Evolutionary conservation across 2,888 invertebrate genomes (phyloP).

Genomic region (Scrobipalpa costella): DNA sequence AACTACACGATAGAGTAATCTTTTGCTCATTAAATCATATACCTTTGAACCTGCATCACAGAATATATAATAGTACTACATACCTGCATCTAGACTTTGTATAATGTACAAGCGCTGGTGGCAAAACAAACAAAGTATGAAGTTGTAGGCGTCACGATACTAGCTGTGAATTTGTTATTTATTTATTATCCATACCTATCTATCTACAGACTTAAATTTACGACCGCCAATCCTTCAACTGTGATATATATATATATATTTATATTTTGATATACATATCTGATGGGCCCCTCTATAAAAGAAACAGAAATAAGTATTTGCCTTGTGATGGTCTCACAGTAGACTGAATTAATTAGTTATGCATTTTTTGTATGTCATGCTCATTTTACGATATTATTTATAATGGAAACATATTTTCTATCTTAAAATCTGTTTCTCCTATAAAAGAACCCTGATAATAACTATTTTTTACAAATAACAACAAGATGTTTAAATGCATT

Average conservation of each 20-base stretch:
- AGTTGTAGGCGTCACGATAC: not conserved
- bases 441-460: not conserved
- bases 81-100: too few species aligned
- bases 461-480: not conserved
- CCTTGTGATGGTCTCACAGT: too few species aligned
- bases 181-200: constrained; percentile 37
- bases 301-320: not conserved
- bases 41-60: too few species aligned
- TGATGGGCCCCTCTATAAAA: not conserved
- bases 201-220: constrained; percentile 47
- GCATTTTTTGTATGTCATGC: too few species aligned
- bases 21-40: too few species aligned
- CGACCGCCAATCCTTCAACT: constrained; percentile 26
- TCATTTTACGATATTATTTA: too few species aligned
- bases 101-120: not conserved
- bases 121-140: not conserved
- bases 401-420: too few species aligned
- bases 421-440: too few species aligned
- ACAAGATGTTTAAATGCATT: constrained; percentile 9
- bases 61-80: too few species aligned
- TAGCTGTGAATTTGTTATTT: constrained; percentile 50
- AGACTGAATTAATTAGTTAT: too few species aligned
- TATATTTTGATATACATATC: not conserved
- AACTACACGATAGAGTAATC: too few species aligned
- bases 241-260: not conserved